Percentiles rank a stretch among this genome's conserved stretches.
phyloP scores from a whole-genome alignment of 2,113 vertebrate genomes.

The Indicator indicator region DNA sequence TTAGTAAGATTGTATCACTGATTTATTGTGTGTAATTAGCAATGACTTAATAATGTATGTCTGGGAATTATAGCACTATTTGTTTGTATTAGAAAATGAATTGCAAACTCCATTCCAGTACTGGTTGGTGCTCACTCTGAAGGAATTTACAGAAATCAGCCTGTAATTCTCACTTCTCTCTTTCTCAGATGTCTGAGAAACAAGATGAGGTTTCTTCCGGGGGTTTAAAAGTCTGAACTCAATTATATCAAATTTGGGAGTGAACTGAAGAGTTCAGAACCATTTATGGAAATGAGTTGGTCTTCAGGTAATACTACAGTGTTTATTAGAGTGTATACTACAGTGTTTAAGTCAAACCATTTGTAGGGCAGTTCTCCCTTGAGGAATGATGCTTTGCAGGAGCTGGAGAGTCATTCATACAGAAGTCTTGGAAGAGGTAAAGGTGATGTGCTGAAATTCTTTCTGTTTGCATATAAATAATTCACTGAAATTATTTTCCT shows the following conservation, averaged over 20 bases:
- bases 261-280: not conserved
- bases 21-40: constrained; percentile 16
- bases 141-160: not conserved
- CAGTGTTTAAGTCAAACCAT: not conserved
- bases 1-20: not conserved
- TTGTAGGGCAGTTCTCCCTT: not conserved
- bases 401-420: not conserved
- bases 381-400: not conserved
- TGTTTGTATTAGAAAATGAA: constrained; percentile 7
- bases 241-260: not conserved
- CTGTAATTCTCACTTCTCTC: not conserved
- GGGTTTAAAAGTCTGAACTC: not conserved
- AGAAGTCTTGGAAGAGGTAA: not conserved
- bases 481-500: not conserved
- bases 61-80: not conserved
- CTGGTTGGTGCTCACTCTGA: not conserved
- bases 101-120: not conserved
- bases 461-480: not conserved
- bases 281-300: not conserved
- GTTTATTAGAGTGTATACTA: not conserved
- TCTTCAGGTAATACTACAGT: not conserved
- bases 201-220: not conserved
- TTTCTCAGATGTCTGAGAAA: not conserved
- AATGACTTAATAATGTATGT: not conserved
- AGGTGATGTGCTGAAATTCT: not conserved